Conservation (phyloP, 2,797 vertebrate genomes). For the Tenualosa ilisha region DNA sequence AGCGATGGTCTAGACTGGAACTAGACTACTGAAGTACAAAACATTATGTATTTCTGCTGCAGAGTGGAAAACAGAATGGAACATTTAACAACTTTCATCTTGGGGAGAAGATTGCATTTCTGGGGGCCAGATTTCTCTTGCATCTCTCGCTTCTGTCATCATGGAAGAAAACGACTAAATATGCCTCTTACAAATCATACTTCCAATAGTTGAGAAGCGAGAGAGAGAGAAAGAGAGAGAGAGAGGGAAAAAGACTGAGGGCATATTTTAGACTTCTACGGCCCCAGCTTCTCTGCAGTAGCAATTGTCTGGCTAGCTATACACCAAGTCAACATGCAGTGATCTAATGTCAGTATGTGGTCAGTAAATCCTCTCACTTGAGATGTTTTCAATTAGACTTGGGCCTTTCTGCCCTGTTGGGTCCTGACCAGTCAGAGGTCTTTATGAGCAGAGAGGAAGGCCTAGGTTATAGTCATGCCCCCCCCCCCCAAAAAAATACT, state of each 20-base stretch:
- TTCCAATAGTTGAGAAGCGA: conserved; percentile 45
- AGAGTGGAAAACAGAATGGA: conserved; percentile 43
- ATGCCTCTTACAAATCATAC: conserved; percentile 56
- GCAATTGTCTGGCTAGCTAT: neutral
- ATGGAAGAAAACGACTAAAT: conserved; percentile 66
- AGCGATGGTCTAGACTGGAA: neutral
- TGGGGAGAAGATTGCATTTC: conserved; percentile 29
- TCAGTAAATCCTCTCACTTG: neutral
- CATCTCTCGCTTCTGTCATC: conserved; percentile 46
- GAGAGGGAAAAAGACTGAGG: neutral
- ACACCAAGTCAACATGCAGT: conserved; percentile 16
- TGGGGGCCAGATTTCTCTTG: conserved; percentile 67
- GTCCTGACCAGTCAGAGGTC: neutral
- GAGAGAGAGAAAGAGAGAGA: neutral
- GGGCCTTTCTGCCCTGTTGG: neutral
- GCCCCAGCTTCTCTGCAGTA: neutral
- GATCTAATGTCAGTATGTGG: conserved; percentile 27
- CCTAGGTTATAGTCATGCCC: neutral
- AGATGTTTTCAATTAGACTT: conserved; percentile 10
- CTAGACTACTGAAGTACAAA: neutral
- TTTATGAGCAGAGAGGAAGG: neutral
- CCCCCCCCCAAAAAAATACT: neutral
- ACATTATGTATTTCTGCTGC: conserved; percentile 16
- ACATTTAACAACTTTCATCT: conserved; percentile 57
- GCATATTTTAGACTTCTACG: neutral